Evolutionary conservation across 2,888 invertebrate genomes (phyloP), one percentile per base, ranked within the genome.

Genomic region (Drosophila antonietae): DNA sequence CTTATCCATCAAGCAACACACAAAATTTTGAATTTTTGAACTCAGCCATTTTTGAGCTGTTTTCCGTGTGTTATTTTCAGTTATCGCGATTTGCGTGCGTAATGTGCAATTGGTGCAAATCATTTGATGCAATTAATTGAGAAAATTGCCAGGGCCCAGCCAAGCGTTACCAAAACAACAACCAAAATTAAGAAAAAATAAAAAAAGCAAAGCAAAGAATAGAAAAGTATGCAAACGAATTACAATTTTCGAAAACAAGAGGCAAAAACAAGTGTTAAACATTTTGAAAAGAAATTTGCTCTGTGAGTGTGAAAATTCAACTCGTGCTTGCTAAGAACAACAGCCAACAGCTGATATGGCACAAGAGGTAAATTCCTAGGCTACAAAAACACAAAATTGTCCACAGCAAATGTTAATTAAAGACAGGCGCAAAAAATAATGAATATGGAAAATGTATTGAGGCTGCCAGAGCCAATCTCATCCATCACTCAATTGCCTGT

Each of bases 401-500:
- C 58, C 18, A 23, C 37, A 64, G 41, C 72, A 61, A 69, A 80
- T 83, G 87, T 85, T 87, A 87, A 85, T 85, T 85, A 83, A 86
- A 83, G 69, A 59, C 73, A 61, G 71, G 59, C 82, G 10, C 20
- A 1, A 31, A 46, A 61, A 59, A 62, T 18, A 41, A 53, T 1
- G 61, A 51, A 23, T n/a, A 41, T 43, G 57, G 58, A 62, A 62
- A 44, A 70, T 73, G 53, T 66, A 46, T 65, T 61, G 67, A 47
- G 58, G 64, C 41, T 76, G 77, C 66, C 70, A 67, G 37, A 55
- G 67, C 68, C 68, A 63, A 78, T 77, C 71, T 18, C 77, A 85
- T 85, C 82, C 86, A 86, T 86, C 86, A 88, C 75, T 86, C 85
- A 87, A 83, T 85, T 87, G 83, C 75, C 71, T 49, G 69, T 73